Base-by-base conservation (phyloP, 2,797 vertebrate genomes). In the Platalea minor region DNA sequence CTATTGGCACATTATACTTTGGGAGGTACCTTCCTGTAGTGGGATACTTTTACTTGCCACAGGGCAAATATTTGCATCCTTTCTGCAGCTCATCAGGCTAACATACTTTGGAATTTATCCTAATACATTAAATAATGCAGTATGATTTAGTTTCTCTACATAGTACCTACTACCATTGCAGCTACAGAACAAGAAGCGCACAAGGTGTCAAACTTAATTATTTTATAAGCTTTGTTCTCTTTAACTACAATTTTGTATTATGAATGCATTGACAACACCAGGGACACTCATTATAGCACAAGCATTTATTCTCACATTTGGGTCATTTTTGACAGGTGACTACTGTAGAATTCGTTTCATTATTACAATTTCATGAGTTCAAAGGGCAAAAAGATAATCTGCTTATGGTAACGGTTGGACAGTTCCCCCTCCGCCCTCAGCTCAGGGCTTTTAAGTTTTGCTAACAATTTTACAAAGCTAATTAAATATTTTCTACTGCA, bases 401-500 rank as follows among this genome's bases (percentile, higher is more conserved):
- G 28, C 96, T 97, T 97, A 95, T 3, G 46, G 86, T 65, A 94
- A 91, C 3, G 24, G 90, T 70, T 93, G 87, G 78, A 85, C 94
- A 94, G 81, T 37, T 80, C 68, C 46, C 50, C 51, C 82, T 65
- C 33, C 0, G 0, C 64, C 84, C 85, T 73, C 54, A 90, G 75
- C 9, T 7, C 50, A 78, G 29, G 63, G 89, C 74, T 93, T 96
- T 92, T 87, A 95, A 81, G 89, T 93, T 95, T 91, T 78, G 53
- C 85, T 92, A 93, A 95, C 86, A 89, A 59, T 95, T 96, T 95
- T 75, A 72, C 68, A 85, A 64, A 85, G 78, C 81, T 96, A 96
- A 95, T 97, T 95, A 97, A 95, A 92, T 94, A 91, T 95, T 96
- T 96, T 96, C 85, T 91, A 69, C 84, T 84, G 88, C 91, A 95